phyloP scores from a whole-genome alignment of 2,888 invertebrate species.

The Agriopis marginaria region DNA sequence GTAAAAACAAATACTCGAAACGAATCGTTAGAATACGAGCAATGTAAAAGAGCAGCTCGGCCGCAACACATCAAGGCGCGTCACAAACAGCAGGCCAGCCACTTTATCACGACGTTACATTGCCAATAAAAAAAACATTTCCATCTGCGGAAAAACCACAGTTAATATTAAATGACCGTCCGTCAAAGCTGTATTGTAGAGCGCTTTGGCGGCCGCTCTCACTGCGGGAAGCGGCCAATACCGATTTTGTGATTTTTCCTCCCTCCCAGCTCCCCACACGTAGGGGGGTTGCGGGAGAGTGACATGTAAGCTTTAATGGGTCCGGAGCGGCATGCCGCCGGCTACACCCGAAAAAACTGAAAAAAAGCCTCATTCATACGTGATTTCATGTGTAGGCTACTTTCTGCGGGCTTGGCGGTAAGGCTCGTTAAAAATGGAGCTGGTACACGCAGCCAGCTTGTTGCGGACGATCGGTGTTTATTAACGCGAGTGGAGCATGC shows the following conservation, averaged over 20 bases:
- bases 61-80: constrained; percentile 76
- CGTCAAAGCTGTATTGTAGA: constrained; percentile 84
- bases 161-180: constrained; percentile 86
- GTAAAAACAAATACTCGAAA: constrained; percentile 63
- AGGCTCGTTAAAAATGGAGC: constrained; percentile 85
- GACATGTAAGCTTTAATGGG: constrained; percentile 86
- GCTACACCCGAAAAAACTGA: constrained; percentile 83
- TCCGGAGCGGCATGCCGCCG: constrained; percentile 76
- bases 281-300: constrained; percentile 67
- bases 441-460: constrained; percentile 76
- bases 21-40: constrained; percentile 69
- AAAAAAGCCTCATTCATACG: constrained; percentile 84
- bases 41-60: constrained; percentile 77
- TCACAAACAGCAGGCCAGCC: constrained; percentile 81
- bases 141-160: constrained; percentile 85
- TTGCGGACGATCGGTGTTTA: constrained; percentile 82
- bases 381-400: constrained; percentile 86
- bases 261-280: constrained; percentile 50
- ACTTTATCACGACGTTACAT: constrained; percentile 83
- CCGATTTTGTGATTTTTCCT: constrained; percentile 83
- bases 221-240: constrained; percentile 80
- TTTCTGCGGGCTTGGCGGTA: constrained; percentile 82
- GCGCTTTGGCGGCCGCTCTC: constrained; percentile 69
- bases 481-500: constrained; percentile 68
- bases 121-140: constrained; percentile 83